Base-by-base conservation (phyloP, 2,888 invertebrate genomes). In the Tryphoninae sp. region DNA sequence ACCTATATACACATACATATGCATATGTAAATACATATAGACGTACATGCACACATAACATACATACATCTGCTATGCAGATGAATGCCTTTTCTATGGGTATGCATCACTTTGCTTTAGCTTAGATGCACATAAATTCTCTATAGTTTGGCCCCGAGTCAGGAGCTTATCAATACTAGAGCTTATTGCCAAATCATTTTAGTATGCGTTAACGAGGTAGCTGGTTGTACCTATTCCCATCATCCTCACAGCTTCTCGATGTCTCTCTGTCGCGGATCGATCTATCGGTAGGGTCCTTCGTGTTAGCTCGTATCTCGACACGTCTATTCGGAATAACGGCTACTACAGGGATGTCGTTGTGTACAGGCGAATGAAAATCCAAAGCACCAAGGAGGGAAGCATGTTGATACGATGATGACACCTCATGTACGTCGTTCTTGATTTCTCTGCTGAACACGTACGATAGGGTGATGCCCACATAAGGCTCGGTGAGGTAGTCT, bases 181-280 rank as follows among this genome's bases (percentile, higher is more conserved):
- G 53, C 76, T 81, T 78, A 83, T 78, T 71, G 78, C 71, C 68
- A 73, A 82, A 73, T 74, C 74, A 80, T 75, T 74, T 55, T 72
- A 59, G 58, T 67, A 65, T 58, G 26, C 65, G 65, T 45, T 75
- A 67, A 55, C 58, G 65, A 55, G 58, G 55, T 26, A 7, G 45
- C 42, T 67, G 65, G 33, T 59, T 49, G 40, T 42, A 22, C 16
- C 23, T 61, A 22, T 53, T 16, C 19, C 33, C 33, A 33, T 33
- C 53, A 40, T 42, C 22, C 45, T 11, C 11, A 64, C 33, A 13
- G 49, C 23, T 42, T 8, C 62, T 22, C 49, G 45, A 16, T 26
- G 19, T 23, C 11, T 26, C 11, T 9, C 40, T 22, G 2, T 58
- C 42, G 42, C 40, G 33, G 45, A 19, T 26, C 51, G 62, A 67